These are phyloP conservation scores for Bufotes viridis DNA, from an alignment of 2,797 vertebrate genomes.

Conservation along the genomic window DNA sequence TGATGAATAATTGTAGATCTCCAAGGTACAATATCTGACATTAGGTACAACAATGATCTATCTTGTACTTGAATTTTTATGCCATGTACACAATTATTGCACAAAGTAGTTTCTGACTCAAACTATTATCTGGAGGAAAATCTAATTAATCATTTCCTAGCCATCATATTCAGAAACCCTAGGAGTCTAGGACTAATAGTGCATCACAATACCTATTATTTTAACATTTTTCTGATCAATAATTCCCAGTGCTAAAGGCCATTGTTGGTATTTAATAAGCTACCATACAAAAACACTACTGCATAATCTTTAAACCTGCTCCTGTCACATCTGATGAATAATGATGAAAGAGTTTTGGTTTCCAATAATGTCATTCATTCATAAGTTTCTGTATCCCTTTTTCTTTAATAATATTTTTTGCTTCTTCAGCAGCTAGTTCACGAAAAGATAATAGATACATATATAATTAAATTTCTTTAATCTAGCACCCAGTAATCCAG, in stretches of 20 bases:
- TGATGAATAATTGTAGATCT: too few species aligned
- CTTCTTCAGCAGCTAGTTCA: neutral
- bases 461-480: neutral
- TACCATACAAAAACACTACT: neutral
- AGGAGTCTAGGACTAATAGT: constrained; percentile 13
- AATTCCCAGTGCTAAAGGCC: constrained; percentile 13
- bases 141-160: constrained; percentile 22
- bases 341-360: neutral
- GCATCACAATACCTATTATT: neutral
- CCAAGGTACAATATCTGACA: too few species aligned
- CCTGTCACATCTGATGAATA: neutral
- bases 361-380: constrained; percentile 6
- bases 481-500: neutral
- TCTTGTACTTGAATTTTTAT: neutral
- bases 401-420: neutral
- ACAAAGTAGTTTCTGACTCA: neutral
- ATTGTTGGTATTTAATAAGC: constrained; percentile 25
- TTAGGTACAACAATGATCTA: too few species aligned
- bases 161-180: neutral
- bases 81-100: neutral
- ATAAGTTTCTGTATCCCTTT: neutral
- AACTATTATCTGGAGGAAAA: neutral
- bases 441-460: neutral
- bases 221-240: constrained; percentile 19
- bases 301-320: constrained; percentile 21